Percentiles rank a stretch among this genome's conserved stretches.
These are phyloP conservation scores for Enteromius trimaculatus DNA, from an alignment of 2,797 vertebrate genomes.

Conservation along the genomic window DNA sequence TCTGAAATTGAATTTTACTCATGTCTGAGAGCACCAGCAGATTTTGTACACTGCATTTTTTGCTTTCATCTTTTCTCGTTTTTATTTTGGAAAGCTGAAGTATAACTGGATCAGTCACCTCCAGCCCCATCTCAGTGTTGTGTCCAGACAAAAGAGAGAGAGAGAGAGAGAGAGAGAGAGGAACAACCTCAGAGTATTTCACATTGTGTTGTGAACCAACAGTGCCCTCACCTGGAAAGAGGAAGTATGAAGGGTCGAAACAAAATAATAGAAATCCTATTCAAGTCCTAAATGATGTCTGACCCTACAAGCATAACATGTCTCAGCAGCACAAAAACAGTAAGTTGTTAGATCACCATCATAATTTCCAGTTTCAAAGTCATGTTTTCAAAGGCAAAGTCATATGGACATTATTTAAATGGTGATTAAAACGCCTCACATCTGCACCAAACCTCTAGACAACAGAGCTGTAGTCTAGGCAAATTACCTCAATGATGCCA, in stretches of 20 bases:
- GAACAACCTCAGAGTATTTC: not conserved
- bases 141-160: conserved; percentile 17
- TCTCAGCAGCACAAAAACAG: not conserved
- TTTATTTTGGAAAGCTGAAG: conserved; percentile 45
- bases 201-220: conserved; percentile 62
- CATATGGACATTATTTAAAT: not conserved
- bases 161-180: not conserved
- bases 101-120: conserved; percentile 42
- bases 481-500: conserved; percentile 35
- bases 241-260: not conserved
- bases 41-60: conserved; percentile 14
- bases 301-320: not conserved
- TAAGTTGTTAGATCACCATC: not conserved
- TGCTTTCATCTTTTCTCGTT: conserved; percentile 38
- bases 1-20: conserved; percentile 38
- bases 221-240: conserved; percentile 75
- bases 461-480: conserved; percentile 13
- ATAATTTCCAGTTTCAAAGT: not conserved
- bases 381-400: not conserved
- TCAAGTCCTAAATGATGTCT: not conserved
- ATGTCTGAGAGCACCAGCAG: conserved; percentile 10
- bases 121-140: conserved; percentile 13
- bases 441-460: conserved; percentile 26
- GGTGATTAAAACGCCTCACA: not conserved
- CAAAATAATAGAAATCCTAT: not conserved